Percentiles rank a stretch among this genome's conserved stretches.
Evolutionary conservation across 2,888 invertebrate species (phyloP).

Genomic region (Adelphocoris suturalis): DNA sequence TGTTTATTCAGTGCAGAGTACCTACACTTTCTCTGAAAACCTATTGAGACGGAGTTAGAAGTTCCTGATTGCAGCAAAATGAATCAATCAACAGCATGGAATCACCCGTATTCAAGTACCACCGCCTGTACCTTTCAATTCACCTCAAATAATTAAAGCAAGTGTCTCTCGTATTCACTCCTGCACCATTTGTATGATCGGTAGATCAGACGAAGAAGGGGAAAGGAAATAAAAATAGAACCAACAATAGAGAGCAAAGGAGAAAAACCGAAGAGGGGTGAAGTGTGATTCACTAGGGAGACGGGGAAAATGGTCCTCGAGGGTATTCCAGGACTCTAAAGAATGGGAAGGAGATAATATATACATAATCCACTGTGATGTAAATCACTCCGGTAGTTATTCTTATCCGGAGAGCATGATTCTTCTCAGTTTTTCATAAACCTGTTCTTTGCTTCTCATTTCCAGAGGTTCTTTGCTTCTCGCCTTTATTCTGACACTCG

Average conservation of each 20-base stretch:
- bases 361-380: conserved; percentile 58
- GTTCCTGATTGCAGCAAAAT: too few species aligned
- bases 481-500: not conserved
- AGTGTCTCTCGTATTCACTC: not conserved
- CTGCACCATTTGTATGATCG: not conserved
- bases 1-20: too few species aligned
- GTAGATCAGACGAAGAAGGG: not conserved
- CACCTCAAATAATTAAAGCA: too few species aligned
- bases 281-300: conserved; percentile 31
- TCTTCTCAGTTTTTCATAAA: conserved; percentile 60
- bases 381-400: conserved; percentile 53
- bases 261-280: not conserved
- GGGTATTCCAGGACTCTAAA: not conserved
- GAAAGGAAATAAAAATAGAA: not conserved
- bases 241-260: not conserved
- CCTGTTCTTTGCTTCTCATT: conserved; percentile 50
- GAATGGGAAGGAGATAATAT: conserved; percentile 41
- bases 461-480: not conserved
- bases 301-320: conserved; percentile 1
- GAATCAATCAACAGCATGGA: too few species aligned
- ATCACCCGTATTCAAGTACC: too few species aligned
- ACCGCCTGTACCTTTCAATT: too few species aligned
- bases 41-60: too few species aligned
- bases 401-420: conserved; percentile 48
- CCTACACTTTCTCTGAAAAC: too few species aligned